Evolutionary conservation across 1,140 invertebrate species (phyloP).

Genomic region (Trypoxylus dichotomus): DNA sequence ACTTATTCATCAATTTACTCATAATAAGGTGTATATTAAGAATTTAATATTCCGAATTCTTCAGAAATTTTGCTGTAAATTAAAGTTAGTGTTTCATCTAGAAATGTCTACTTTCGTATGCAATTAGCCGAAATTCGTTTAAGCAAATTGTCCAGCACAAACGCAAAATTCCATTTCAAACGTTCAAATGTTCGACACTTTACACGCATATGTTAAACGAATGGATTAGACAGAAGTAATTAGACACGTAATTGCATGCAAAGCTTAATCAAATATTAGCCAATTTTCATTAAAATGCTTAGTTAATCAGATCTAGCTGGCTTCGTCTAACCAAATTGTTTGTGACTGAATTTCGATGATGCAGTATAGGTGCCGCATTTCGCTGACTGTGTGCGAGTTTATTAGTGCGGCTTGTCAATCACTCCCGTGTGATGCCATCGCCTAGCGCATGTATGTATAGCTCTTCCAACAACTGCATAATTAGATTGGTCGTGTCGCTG

Average conservation of each 20-base stretch:
- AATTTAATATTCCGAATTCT: no score
- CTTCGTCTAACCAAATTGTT: conserved; percentile 9
- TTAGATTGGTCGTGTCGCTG: conserved; percentile 46
- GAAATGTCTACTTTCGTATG: no score
- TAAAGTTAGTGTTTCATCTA: no score
- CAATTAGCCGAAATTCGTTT: no score
- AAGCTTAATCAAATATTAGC: not conserved
- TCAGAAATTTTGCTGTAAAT: no score
- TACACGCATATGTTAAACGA: no score
- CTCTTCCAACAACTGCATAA: conserved; percentile 48
- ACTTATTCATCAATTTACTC: no score
- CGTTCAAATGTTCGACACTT: no score
- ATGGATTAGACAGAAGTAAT: not conserved
- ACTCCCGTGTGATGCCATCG: conserved; percentile 42
- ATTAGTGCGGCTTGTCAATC: conserved; percentile 47
- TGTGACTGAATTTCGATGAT: conserved; percentile 10
- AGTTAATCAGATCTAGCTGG: not conserved
- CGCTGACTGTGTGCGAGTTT: conserved; percentile 22
- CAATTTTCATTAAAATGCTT: not conserved
- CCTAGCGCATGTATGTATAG: conserved; percentile 34
- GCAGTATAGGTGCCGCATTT: not conserved
- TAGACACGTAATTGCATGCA: not conserved
- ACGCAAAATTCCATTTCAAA: no score
- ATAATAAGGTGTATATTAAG: no score
- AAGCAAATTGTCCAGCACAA: no score